These are phyloP conservation scores for Gallinago jamesoni DNA, from an alignment of 2,113 vertebrate species.

Conservation along the genomic window DNA sequence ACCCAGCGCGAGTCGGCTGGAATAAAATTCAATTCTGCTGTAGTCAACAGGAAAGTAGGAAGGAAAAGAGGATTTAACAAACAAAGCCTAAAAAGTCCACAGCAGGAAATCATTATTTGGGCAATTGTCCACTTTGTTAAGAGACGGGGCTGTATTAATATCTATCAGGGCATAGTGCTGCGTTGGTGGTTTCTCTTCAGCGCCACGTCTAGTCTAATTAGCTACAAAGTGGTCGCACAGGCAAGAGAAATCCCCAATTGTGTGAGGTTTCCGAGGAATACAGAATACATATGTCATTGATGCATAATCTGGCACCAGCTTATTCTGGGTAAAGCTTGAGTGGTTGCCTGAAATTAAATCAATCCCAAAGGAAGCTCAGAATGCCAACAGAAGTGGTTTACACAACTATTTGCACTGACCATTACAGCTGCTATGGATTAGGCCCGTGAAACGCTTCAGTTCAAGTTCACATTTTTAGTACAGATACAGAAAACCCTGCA, in stretches of 20 bases:
- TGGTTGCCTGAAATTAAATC: conserved; percentile 47
- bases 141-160: conserved; percentile 59
- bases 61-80: conserved; percentile 82
- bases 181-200: conserved; percentile 63
- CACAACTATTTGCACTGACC: conserved; percentile 65
- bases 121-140: conserved; percentile 78
- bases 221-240: conserved; percentile 44
- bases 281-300: conserved; percentile 50
- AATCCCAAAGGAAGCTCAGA: conserved; percentile 48
- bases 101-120: conserved; percentile 81
- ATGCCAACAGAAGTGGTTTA: conserved; percentile 63
- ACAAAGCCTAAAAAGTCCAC: conserved; percentile 74
- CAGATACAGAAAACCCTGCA: conserved; percentile 23
- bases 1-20: conserved; percentile 58
- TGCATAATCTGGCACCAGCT: conserved; percentile 51
- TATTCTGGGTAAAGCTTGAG: conserved; percentile 29
- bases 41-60: conserved; percentile 82
- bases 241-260: conserved; percentile 51
- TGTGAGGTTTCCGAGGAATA: conserved; percentile 27
- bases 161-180: conserved; percentile 56
- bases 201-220: conserved; percentile 70
- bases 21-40: conserved; percentile 74
- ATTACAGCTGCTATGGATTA: conserved; percentile 71
- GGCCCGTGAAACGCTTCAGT: conserved; percentile 48
- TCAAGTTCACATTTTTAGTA: conserved; percentile 58